Percentiles rank a stretch among this genome's conserved stretches.
Evolutionary conservation across 2,888 invertebrate species (phyloP).

Genomic region (Eilema caniola): DNA sequence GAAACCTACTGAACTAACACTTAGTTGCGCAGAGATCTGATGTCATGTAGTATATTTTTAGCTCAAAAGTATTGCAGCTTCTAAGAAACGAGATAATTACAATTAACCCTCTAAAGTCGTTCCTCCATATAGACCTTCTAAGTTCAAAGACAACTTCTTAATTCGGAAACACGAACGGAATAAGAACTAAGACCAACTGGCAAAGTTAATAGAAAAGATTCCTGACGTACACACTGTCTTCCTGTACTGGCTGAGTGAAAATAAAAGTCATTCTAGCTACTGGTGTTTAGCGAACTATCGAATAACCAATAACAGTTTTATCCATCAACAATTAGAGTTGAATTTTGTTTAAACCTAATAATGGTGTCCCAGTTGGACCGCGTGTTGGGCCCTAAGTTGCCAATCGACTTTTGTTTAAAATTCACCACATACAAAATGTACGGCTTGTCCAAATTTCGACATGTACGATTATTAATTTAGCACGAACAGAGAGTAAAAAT

Average conservation of each 20-base stretch:
- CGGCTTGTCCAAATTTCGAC: conserved; percentile 45
- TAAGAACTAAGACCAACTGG: conserved; percentile 26
- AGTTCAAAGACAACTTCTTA: conserved; percentile 21
- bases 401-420: conserved; percentile 48
- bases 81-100: conserved; percentile 12
- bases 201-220: conserved; percentile 45
- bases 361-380: conserved; percentile 32
- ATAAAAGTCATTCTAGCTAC: conserved; percentile 48
- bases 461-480: conserved; percentile 53
- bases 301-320: conserved; percentile 32
- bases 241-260: conserved; percentile 46
- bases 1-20: conserved; percentile 23
- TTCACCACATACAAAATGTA: conserved; percentile 44
- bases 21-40: conserved; percentile 18
- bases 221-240: conserved; percentile 43
- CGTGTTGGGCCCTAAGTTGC: conserved; percentile 39
- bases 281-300: conserved; percentile 26
- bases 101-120: conserved; percentile 5
- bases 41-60: conserved; percentile 24
- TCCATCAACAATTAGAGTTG: conserved; percentile 24
- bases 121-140: conserved; percentile 14
- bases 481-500: conserved; percentile 55
- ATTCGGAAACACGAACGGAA: conserved; percentile 24
- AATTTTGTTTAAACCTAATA: conserved; percentile 37
- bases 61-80: conserved; percentile 13